Evolutionary conservation across 2,113 vertebrate genomes (phyloP).

Genomic region (Neotoma lepida): DNA sequence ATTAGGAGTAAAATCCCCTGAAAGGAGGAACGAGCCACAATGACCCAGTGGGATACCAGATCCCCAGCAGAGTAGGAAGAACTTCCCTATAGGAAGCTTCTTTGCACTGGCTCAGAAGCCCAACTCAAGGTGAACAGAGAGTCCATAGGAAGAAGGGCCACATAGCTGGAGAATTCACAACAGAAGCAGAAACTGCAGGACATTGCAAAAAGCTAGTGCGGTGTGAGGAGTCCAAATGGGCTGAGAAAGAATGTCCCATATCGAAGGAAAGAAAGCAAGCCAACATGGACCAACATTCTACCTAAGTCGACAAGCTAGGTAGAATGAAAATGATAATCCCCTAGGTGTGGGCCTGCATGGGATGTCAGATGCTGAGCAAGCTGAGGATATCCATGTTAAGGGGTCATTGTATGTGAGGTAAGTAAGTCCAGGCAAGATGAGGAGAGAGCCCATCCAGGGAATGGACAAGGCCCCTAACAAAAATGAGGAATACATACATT

Average conservation of each 20-base stretch:
- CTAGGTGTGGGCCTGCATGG: neutral
- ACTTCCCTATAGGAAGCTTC: neutral
- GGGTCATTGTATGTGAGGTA: neutral
- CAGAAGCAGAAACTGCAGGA: neutral
- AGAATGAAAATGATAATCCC: neutral
- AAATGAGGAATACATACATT: neutral
- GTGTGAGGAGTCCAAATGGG: neutral
- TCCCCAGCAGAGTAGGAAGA: neutral
- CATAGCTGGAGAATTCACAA: neutral
- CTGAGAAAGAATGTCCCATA: neutral
- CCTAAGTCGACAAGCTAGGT: neutral
- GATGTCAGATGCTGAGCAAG: neutral
- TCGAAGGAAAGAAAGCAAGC: neutral
- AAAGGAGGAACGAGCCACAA: neutral
- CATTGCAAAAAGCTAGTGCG: neutral
- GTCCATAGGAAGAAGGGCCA: neutral
- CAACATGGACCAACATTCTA: neutral
- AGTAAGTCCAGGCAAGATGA: neutral
- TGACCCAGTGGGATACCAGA: neutral
- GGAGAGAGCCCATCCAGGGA: neutral
- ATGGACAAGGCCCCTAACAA: neutral
- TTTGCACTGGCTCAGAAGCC: neutral
- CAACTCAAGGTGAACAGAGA: neutral
- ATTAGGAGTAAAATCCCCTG: neutral
- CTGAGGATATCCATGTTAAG: neutral